These are phyloP conservation scores for Drosophila subobscura DNA, from an alignment of 1,140 invertebrate genomes.

Conservation along the genomic window DNA sequence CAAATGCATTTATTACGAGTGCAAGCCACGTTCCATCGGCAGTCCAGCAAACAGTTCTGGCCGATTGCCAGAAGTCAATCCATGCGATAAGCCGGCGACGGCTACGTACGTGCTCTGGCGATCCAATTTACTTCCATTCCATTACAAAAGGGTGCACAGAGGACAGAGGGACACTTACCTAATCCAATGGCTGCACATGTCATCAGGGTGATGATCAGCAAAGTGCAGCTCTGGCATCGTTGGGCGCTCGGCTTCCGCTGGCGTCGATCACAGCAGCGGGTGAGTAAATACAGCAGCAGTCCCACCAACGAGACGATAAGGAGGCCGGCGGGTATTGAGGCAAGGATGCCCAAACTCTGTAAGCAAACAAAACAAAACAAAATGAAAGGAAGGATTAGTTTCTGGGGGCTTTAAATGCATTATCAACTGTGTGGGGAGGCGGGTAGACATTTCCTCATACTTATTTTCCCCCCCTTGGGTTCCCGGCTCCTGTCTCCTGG, in stretches of 20 bases:
- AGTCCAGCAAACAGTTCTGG: slow-evolving; percentile 38
- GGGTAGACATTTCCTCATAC: neutral
- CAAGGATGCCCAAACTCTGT: slow-evolving; percentile 95
- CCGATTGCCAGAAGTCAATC: slow-evolving; percentile 68
- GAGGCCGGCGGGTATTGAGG: slow-evolving; percentile 94
- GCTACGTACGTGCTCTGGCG: slow-evolving; percentile 26
- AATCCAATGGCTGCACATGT: slow-evolving; percentile 90
- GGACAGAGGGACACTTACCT: slow-evolving; percentile 62
- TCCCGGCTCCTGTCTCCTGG: no score
- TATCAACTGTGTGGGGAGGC: no score
- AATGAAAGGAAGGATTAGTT: neutral
- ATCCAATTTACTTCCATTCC: no score
- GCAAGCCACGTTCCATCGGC: no score
- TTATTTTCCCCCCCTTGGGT: no score
- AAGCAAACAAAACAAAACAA: slow-evolving; percentile 14
- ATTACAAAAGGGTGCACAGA: slow-evolving; percentile 41
- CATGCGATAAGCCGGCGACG: slow-evolving; percentile 39
- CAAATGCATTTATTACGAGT: no score
- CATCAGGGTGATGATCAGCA: slow-evolving; percentile 92
- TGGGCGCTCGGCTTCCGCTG: slow-evolving; percentile 90
- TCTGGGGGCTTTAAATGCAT: neutral
- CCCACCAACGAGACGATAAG: slow-evolving; percentile 94
- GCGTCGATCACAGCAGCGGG: slow-evolving; percentile 96
- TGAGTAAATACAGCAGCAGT: slow-evolving; percentile 94
- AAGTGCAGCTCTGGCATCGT: slow-evolving; percentile 89